Conservation (phyloP, 2,888 invertebrate genomes). For the Spodoptera picta region DNA sequence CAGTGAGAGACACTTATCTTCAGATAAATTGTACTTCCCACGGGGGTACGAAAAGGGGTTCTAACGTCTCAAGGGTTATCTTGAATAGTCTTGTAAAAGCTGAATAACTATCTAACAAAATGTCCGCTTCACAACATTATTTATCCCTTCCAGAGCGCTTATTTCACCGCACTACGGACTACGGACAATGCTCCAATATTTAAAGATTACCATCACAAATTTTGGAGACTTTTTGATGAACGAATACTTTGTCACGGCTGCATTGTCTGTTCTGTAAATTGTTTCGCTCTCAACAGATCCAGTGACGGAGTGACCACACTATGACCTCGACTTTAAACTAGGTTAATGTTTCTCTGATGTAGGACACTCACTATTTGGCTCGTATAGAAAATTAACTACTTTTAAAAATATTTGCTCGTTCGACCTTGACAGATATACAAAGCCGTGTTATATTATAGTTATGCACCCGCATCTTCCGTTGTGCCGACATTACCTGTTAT, state of each 20-base stretch:
- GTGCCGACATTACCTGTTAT: slow-evolving; percentile 49
- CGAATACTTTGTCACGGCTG: slow-evolving; percentile 38
- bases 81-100: slow-evolving; percentile 70
- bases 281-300: slow-evolving; percentile 56
- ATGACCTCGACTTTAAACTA: slow-evolving; percentile 78
- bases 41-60: slow-evolving; percentile 61
- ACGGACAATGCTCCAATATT: slow-evolving; percentile 31
- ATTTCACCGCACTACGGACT: slow-evolving; percentile 51
- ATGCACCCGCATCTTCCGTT: slow-evolving; percentile 61
- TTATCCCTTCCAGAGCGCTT: slow-evolving; percentile 47
- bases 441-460: slow-evolving; percentile 55
- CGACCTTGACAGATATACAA: slow-evolving; percentile 76
- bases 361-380: slow-evolving; percentile 75
- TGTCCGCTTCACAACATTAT: slow-evolving; percentile 56
- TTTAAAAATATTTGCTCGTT: slow-evolving; percentile 61
- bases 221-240: slow-evolving; percentile 22
- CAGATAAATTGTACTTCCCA: slow-evolving; percentile 66
- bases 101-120: slow-evolving; percentile 61
- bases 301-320: slow-evolving; percentile 71
- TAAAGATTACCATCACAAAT: slow-evolving; percentile 15
- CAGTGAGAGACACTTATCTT: slow-evolving; percentile 65
- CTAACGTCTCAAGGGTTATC: slow-evolving; percentile 69
- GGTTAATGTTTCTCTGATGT: slow-evolving; percentile 83
- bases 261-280: slow-evolving; percentile 43
- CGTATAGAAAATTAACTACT: slow-evolving; percentile 68